Evolutionary conservation across 2,888 invertebrate species (phyloP).

Genomic region (Seira musarum): DNA sequence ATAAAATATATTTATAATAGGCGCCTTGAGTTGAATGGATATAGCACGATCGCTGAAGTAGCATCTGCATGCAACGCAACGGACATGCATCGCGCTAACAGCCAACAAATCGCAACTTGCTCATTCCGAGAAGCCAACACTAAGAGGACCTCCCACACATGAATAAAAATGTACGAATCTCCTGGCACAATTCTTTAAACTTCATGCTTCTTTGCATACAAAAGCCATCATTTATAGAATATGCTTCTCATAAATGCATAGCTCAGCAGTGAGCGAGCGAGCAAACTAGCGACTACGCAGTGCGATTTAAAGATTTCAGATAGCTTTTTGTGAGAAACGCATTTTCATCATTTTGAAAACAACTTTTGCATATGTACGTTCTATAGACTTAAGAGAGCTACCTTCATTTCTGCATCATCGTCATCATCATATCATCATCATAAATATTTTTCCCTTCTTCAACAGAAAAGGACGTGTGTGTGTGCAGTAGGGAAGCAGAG

Average conservation of each 20-base stretch:
- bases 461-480: not conserved
- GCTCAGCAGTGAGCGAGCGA: not conserved
- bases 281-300: not conserved
- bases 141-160: slow-evolving; percentile 33
- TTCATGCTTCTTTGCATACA: slow-evolving; percentile 12
- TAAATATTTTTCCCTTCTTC: slow-evolving; percentile 27
- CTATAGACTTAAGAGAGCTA: not conserved
- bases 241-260: not conserved
- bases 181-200: slow-evolving; percentile 56
- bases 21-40: not conserved
- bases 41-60: not conserved
- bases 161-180: slow-evolving; percentile 12
- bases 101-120: not conserved
- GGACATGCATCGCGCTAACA: not conserved
- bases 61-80: too few species aligned
- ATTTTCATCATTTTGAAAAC: not conserved
- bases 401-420: not conserved
- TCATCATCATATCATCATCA: slow-evolving; percentile 11
- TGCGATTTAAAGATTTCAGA: not conserved
- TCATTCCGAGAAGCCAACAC: slow-evolving; percentile 24
- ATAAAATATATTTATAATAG: not conserved
- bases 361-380: not conserved
- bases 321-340: slow-evolving; percentile 6
- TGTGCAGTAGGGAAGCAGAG: not conserved
- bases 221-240: slow-evolving; percentile 3